Conservation (phyloP, 2,888 invertebrate species). For the Mythimna lalbum region DNA sequence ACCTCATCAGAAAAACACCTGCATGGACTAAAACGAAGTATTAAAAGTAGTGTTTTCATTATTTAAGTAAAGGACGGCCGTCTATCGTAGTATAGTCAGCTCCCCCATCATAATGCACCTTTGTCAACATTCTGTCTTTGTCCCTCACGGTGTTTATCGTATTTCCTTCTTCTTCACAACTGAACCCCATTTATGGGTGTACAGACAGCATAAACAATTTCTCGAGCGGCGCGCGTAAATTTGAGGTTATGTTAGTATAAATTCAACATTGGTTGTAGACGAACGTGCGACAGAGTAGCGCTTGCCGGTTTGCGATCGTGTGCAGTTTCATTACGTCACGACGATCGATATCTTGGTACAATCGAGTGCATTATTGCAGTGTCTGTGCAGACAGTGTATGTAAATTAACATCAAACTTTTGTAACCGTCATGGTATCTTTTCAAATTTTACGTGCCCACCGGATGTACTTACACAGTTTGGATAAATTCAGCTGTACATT, state of each 20-base stretch:
- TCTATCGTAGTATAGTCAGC: conserved; percentile 65
- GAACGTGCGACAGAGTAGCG: conserved; percentile 75
- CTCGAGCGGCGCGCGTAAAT: conserved; percentile 86
- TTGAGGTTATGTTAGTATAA: conserved; percentile 90
- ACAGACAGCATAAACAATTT: conserved; percentile 87
- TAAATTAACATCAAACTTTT: conserved; percentile 64
- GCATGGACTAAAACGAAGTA: conserved; percentile 11
- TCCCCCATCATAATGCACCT: conserved; percentile 75
- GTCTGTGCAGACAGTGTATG: conserved; percentile 70
- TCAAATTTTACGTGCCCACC: conserved; percentile 73
- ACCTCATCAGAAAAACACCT: conserved; percentile 11
- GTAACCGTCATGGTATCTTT: conserved; percentile 71
- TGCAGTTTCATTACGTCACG: conserved; percentile 77
- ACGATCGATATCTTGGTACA: conserved; percentile 83
- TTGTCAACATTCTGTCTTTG: conserved; percentile 74
- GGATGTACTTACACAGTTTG: conserved; percentile 69
- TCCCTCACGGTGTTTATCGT: conserved; percentile 67
- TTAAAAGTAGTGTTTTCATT: conserved; percentile 44
- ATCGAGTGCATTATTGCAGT: conserved; percentile 80
- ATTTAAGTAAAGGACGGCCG: conserved; percentile 50
- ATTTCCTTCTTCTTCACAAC: conserved; percentile 77
- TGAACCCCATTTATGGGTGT: conserved; percentile 85
- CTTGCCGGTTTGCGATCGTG: conserved; percentile 69
- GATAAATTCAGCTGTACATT: conserved; percentile 68
- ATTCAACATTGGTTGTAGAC: conserved; percentile 82